Conservation (phyloP, 1,140 invertebrate species). For the Thaumatotibia leucotreta region DNA sequence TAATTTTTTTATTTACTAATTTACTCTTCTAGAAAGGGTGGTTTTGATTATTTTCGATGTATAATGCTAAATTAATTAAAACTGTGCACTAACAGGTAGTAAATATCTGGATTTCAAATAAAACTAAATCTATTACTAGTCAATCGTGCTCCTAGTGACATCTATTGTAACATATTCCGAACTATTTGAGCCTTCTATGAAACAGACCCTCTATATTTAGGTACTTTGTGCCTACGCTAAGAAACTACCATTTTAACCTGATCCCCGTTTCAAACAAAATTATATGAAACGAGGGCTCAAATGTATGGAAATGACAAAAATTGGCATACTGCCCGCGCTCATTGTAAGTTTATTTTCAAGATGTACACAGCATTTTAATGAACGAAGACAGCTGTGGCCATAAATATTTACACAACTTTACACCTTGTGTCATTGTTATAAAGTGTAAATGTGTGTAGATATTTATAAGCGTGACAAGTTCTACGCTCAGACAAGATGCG, state of each 20-base stretch:
- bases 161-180: too few species aligned
- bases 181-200: too few species aligned
- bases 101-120: too few species aligned
- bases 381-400: constrained; percentile 16
- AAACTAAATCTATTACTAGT: too few species aligned
- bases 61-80: too few species aligned
- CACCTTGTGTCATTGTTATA: background rate
- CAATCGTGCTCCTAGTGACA: too few species aligned
- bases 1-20: too few species aligned
- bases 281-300: background rate
- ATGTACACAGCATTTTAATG: constrained; percentile 62
- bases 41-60: too few species aligned
- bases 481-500: background rate
- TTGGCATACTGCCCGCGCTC: constrained; percentile 49
- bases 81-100: too few species aligned
- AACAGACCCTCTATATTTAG: too few species aligned
- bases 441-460: background rate
- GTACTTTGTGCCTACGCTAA: too few species aligned
- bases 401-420: background rate
- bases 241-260: constrained; percentile 26
- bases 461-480: background rate
- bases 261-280: constrained; percentile 8
- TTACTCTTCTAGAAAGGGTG: too few species aligned
- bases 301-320: constrained; percentile 41
- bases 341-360: constrained; percentile 43